These are phyloP conservation scores for Tragelaphus imberbis DNA, from an alignment of 2,113 vertebrate species.

Conservation along the genomic window DNA sequence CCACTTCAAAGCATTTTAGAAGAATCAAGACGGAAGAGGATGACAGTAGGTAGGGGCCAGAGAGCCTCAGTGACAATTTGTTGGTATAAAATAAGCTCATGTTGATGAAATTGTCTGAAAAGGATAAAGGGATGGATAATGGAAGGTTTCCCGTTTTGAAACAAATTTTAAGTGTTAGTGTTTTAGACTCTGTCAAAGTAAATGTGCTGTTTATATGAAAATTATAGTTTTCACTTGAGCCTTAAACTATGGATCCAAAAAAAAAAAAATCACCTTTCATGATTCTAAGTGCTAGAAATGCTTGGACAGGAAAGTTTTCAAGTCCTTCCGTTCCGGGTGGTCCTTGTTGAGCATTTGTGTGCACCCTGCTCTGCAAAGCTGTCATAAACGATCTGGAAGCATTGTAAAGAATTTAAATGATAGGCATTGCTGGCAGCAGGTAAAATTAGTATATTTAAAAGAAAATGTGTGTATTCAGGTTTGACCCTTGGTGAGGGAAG, in stretches of 20 bases:
- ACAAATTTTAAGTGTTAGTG: neutral
- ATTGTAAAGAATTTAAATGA: neutral
- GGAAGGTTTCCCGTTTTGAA: neutral
- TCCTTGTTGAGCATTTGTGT: neutral
- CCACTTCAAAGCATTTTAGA: neutral
- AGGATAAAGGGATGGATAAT: neutral
- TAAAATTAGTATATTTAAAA: neutral
- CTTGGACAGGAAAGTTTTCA: neutral
- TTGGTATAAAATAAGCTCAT: neutral
- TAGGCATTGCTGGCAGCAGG: neutral
- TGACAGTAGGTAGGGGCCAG: neutral
- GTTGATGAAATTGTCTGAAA: neutral
- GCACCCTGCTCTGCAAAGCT: neutral
- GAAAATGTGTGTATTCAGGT: neutral
- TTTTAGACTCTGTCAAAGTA: neutral
- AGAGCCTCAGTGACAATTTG: neutral
- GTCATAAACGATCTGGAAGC: neutral
- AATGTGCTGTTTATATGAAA: neutral
- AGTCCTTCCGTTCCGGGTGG: neutral
- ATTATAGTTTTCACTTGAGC: neutral
- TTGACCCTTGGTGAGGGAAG: neutral
- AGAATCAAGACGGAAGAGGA: neutral
- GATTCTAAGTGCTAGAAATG: neutral
- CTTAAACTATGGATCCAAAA: neutral
- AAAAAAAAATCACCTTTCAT: neutral